Conservation (phyloP, 2,797 vertebrate species). For the Lithobates pipiens region DNA sequence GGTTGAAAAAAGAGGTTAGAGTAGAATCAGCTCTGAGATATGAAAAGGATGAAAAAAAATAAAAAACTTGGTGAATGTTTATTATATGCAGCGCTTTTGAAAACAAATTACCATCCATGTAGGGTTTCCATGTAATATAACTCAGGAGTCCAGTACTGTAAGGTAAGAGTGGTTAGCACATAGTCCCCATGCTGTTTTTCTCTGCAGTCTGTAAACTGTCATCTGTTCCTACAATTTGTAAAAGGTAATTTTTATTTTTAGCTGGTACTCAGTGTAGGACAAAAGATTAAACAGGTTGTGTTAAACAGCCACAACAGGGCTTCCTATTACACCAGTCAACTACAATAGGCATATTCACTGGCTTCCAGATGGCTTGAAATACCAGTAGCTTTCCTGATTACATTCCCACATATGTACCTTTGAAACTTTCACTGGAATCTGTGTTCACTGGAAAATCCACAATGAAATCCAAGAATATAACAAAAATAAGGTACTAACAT, state of each 20-base stretch:
- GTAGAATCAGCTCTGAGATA: too few relatives aligned
- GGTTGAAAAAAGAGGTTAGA: too few relatives aligned
- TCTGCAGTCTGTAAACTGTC: not conserved
- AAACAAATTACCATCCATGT: not conserved
- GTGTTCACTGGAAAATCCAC: not conserved
- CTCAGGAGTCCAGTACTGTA: not conserved
- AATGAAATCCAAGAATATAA: not conserved
- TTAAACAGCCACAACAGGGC: conserved; percentile 29
- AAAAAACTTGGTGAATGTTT: too few relatives aligned
- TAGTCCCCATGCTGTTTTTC: not conserved
- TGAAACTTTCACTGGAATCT: not conserved
- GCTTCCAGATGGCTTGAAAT: conserved; percentile 29
- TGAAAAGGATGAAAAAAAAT: too few relatives aligned
- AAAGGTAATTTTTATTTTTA: not conserved
- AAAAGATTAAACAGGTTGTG: conserved; percentile 31
- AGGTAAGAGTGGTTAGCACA: not conserved
- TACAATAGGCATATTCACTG: conserved; percentile 30
- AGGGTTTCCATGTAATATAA: not conserved
- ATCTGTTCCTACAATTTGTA: not conserved
- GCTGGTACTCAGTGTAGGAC: not conserved
- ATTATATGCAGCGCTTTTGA: too few relatives aligned
- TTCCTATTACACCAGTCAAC: conserved; percentile 12
- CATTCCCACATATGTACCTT: conserved; percentile 6
- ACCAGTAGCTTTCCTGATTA: not conserved
- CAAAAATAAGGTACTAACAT: too few relatives aligned